Evolutionary conservation across 2,113 vertebrate species (phyloP), one percentile per base, ranked within the genome.

Genomic region (Perognathus longimembris): DNA sequence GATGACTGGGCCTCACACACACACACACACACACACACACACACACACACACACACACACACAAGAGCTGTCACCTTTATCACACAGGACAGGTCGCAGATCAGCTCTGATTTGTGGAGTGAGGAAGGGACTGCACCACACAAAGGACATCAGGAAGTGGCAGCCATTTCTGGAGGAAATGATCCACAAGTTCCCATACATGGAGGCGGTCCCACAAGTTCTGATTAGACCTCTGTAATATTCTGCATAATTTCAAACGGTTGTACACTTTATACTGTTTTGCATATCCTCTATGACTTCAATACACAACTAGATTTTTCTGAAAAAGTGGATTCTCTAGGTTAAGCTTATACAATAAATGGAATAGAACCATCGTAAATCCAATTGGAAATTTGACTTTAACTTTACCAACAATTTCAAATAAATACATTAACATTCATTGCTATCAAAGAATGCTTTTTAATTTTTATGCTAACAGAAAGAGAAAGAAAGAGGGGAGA

Each of bases 81-180:
- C 21, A 54, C 5, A 10, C 17, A 30, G 17, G 6, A 0, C 3
- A 6, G 12, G 20, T 45, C 69, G 45, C 79, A 66, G 20, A 45
- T 9, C 69, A 6, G 9, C 22, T 42, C 34, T 32, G 69, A 70
- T 50, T 40, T 12, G 4, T 10, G 17, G 18, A 20, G 5, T 28
- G 34, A 63, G 64, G 50, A 54, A 54, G 34, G 34, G 24, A 54
- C 14, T 10, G 18, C 4, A 4, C 1, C 18, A 26, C 8, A 0
- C 1, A 5, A 7, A 28, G 34, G 4, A 7, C 32, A 11, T 0
- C 5, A 34, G 5, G 6, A 30, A 4, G 22, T 1, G 0, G 22
- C 64, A 15, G 7, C 24, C n/a, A 5, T 15, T n/a, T 21, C 9
- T 4, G 6, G 21, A 42, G 10, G 0, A 0, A 54, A 54, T 54